These are phyloP conservation scores for Cerastis rubricosa DNA, from an alignment of 2,888 invertebrate genomes.

Conservation along the genomic window DNA sequence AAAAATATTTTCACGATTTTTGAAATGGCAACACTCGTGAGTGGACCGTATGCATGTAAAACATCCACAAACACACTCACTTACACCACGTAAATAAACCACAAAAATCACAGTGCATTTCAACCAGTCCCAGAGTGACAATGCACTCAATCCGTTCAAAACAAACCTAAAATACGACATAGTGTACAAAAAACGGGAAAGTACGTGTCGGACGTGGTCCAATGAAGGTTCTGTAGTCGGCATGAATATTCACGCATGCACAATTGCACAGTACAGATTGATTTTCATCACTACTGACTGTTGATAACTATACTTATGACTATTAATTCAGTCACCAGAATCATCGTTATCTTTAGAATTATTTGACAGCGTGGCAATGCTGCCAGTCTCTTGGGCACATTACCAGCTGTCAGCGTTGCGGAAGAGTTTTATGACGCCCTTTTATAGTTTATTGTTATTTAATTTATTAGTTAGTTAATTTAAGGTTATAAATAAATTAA, in stretches of 20 bases:
- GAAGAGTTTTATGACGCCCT: too few relatives aligned
- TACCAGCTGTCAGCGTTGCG: too few relatives aligned
- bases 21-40: not conserved
- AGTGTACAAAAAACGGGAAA: slow-evolving; percentile 23
- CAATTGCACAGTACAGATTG: not conserved
- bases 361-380: too few relatives aligned
- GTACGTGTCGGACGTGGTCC: not conserved
- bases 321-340: not conserved
- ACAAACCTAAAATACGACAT: slow-evolving; percentile 48
- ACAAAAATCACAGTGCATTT: slow-evolving; percentile 22
- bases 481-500: too few relatives aligned
- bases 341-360: not conserved
- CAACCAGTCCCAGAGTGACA: slow-evolving; percentile 20
- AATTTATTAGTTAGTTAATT: too few relatives aligned
- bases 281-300: not conserved
- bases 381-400: too few relatives aligned
- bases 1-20: not conserved
- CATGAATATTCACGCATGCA: not conserved
- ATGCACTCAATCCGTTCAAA: slow-evolving; percentile 49
- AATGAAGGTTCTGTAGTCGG: not conserved
- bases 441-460: too few relatives aligned
- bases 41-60: not conserved
- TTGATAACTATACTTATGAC: too few relatives aligned
- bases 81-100: slow-evolving; percentile 9
- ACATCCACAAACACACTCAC: slow-evolving; percentile 7